Conservation (phyloP, 2,113 vertebrate genomes). For the Macroglossus sobrinus region DNA sequence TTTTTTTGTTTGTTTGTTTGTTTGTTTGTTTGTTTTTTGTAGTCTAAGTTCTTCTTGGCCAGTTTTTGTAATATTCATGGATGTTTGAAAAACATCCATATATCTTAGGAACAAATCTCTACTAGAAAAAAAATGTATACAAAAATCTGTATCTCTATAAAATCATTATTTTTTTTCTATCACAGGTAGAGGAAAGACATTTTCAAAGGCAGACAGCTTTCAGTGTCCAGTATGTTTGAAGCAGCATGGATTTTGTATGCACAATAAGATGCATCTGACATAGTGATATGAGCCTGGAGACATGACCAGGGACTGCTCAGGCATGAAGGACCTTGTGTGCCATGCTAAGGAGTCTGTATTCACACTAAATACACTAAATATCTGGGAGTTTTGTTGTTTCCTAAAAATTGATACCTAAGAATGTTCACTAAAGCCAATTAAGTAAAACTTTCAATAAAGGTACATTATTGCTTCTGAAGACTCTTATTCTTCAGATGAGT, state of each 20-base stretch:
- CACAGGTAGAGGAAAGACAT: not conserved
- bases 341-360: not conserved
- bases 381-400: not conserved
- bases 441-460: not conserved
- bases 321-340: not conserved
- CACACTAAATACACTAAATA: not conserved
- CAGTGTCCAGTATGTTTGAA: not conserved
- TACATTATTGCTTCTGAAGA: not conserved
- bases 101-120: not conserved
- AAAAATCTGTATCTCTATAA: no score
- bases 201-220: not conserved
- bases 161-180: not conserved
- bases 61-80: not conserved
- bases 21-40: not conserved
- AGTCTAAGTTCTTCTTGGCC: not conserved
- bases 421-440: not conserved
- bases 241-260: not conserved
- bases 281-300: not conserved
- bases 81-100: not conserved
- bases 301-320: not conserved
- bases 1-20: not conserved
- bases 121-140: not conserved
- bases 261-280: not conserved
- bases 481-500: not conserved
- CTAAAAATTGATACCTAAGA: not conserved